A percentile compares a stretch with the other conserved stretches of the same genome.
Evolutionary conservation across 2,888 invertebrate genomes (phyloP).

Genomic region (Ophion ventricosus): DNA sequence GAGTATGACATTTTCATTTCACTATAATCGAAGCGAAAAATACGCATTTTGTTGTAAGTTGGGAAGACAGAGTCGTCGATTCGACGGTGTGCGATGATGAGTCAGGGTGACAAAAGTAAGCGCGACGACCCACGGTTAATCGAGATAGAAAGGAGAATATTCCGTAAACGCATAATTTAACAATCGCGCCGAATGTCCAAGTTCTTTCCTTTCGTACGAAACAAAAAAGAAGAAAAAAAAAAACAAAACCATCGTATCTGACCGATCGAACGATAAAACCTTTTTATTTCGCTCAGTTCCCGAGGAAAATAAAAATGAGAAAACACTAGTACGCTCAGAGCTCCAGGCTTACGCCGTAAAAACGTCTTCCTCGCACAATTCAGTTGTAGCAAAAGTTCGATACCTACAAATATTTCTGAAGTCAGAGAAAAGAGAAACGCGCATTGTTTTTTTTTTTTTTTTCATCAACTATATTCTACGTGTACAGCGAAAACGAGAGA

Average conservation of each 20-base stretch:
- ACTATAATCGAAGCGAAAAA: too few species aligned
- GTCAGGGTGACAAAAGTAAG: background rate
- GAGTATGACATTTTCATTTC: background rate
- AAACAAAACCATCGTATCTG: background rate
- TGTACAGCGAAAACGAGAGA: slow-evolving; percentile 47
- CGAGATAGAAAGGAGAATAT: too few species aligned
- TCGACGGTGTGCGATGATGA: background rate
- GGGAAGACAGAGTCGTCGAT: background rate
- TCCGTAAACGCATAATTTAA: too few species aligned
- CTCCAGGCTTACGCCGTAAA: slow-evolving; percentile 25
- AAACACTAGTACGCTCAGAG: background rate
- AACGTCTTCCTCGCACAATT: slow-evolving; percentile 61
- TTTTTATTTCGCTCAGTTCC: background rate
- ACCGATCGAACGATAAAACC: background rate
- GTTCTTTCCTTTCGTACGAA: background rate
- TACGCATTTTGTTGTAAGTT: too few species aligned
- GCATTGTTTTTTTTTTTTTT: background rate
- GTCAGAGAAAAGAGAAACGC: slow-evolving; percentile 3
- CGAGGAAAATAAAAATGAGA: background rate
- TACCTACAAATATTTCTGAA: slow-evolving; percentile 27
- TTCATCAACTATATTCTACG: slow-evolving; percentile 1
- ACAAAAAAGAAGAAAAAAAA: background rate
- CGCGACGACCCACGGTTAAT: background rate
- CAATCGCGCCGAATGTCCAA: too few species aligned
- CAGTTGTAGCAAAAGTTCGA: slow-evolving; percentile 44